Evolutionary conservation across 2,888 invertebrate genomes (phyloP).

Genomic region (Anodontia alba): DNA sequence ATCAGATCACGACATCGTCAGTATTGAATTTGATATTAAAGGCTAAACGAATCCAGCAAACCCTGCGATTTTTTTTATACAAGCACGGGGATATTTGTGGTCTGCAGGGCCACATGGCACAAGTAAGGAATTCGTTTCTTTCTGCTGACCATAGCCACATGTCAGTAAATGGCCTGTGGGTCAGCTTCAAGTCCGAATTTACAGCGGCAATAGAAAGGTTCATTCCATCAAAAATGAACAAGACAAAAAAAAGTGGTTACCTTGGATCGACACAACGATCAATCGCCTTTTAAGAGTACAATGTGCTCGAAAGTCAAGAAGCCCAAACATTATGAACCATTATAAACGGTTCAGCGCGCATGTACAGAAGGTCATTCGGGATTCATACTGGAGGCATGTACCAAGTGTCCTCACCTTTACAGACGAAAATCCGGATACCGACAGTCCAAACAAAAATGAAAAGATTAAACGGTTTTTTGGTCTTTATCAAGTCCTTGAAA

Average conservation of each 20-base stretch:
- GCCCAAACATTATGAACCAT: not conserved
- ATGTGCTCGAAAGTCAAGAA: constrained; percentile 1
- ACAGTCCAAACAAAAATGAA: not conserved
- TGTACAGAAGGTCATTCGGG: too few relatives aligned
- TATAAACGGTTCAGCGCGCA: too few relatives aligned
- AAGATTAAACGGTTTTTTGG: not conserved
- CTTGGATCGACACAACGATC: not conserved
- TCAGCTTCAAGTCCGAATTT: not conserved
- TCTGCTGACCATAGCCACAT: not conserved
- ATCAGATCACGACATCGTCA: not conserved
- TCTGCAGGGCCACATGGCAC: too few relatives aligned
- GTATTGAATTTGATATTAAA: constrained; percentile 21
- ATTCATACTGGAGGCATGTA: not conserved
- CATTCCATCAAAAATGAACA: too few relatives aligned
- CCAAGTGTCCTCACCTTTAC: not conserved
- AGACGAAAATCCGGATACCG: not conserved
- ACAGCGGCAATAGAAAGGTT: not conserved
- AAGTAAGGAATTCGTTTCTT: too few relatives aligned
- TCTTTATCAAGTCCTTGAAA: not conserved
- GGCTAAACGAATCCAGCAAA: too few relatives aligned
- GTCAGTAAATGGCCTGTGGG: not conserved
- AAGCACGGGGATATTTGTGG: constrained; percentile 2
- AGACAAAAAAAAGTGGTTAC: not conserved
- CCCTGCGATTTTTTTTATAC: not conserved
- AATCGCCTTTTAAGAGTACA: not conserved